These are phyloP conservation scores for Rhagium mordax DNA, from an alignment of 2,888 invertebrate species.

Conservation along the genomic window DNA sequence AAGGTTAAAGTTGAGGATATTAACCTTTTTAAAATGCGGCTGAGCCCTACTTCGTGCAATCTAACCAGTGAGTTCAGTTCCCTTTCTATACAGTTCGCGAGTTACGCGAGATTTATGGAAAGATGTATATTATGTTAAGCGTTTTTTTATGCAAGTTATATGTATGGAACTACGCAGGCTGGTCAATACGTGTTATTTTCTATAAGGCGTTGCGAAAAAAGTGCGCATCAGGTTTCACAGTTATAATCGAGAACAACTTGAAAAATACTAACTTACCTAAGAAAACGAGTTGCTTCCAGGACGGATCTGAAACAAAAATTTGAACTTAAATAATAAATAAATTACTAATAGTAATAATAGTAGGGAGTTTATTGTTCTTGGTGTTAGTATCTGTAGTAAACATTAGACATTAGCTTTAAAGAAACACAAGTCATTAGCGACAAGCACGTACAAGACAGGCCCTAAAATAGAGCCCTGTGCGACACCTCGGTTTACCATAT, in stretches of 20 bases:
- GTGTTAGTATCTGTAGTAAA: no score
- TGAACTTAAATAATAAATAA: not conserved
- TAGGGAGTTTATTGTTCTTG: no score
- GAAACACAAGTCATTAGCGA: no score
- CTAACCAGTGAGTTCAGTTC: not conserved
- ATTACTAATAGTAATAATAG: not conserved
- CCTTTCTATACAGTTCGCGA: not conserved
- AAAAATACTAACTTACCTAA: not conserved
- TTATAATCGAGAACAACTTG: no score
- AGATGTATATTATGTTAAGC: not conserved
- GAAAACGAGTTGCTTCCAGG: not conserved
- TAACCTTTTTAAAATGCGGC: not conserved
- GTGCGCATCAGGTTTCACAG: no score
- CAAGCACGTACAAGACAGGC: no score
- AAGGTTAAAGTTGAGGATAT: not conserved
- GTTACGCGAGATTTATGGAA: not conserved
- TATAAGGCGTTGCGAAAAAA: no score
- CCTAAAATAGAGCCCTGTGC: no score
- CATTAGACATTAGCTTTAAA: no score
- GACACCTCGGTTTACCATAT: no score
- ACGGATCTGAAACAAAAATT: not conserved
- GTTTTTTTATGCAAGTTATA: not conserved
- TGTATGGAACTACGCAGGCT: not conserved
- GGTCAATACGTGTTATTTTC: no score
- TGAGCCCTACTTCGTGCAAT: not conserved